Percentiles rank a stretch among this genome's conserved stretches.
These are phyloP conservation scores for Indicator maculatus DNA, from an alignment of 2,113 vertebrate species.

Conservation along the genomic window DNA sequence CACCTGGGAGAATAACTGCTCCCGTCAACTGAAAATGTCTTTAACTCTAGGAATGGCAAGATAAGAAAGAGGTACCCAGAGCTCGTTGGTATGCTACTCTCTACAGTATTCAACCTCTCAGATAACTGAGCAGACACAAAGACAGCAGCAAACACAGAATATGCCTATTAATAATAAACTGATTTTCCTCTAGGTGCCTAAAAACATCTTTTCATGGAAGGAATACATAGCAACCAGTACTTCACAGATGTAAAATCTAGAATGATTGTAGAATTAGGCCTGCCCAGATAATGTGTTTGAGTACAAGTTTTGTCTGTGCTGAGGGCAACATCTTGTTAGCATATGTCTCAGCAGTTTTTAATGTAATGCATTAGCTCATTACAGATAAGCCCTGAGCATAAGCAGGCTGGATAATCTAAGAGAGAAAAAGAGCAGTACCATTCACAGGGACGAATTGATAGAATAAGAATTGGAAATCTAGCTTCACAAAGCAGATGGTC, in stretches of 20 bases:
- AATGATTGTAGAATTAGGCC: neutral
- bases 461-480: neutral
- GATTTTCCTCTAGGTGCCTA: neutral
- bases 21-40: neutral
- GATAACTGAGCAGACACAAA: neutral
- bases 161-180: neutral
- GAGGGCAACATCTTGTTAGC: conserved; percentile 32
- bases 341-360: neutral
- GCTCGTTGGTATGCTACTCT: neutral
- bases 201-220: neutral
- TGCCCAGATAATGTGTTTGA: neutral
- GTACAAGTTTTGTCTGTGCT: neutral
- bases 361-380: conserved; percentile 4
- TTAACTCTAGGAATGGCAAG: neutral
- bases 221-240: neutral
- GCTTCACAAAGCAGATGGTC: neutral
- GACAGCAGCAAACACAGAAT: neutral
- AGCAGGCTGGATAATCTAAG: neutral
- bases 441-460: neutral
- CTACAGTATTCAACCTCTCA: neutral
- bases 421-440: neutral
- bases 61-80: neutral
- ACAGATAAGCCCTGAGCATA: neutral
- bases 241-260: neutral
- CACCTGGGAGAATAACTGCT: neutral